Conservation (phyloP, 2,797 vertebrate genomes). For the Acipenser transmontanus region DNA sequence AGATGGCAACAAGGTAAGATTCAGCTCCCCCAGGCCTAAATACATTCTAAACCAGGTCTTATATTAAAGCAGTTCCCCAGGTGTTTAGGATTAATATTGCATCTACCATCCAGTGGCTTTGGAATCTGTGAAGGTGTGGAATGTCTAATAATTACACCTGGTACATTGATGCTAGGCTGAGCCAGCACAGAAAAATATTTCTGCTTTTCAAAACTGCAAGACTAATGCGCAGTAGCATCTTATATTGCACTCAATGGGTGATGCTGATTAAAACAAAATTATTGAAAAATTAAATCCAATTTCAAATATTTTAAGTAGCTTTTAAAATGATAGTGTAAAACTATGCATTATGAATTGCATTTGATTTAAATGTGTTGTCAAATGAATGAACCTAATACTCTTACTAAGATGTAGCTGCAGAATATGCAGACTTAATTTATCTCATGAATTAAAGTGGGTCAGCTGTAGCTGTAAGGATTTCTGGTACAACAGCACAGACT, state of each 20-base stretch:
- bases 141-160: too few relatives aligned
- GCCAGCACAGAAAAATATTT: too few relatives aligned
- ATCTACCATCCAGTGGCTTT: too few relatives aligned
- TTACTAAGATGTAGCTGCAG: not conserved
- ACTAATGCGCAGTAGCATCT: not conserved
- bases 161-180: too few relatives aligned
- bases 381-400: not conserved
- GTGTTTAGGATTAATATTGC: too few relatives aligned
- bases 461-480: constrained; percentile 31
- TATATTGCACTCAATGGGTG: not conserved
- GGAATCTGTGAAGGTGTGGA: too few relatives aligned
- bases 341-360: not conserved
- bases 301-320: not conserved
- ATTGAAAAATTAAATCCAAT: not conserved
- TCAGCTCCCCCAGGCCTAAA: too few relatives aligned
- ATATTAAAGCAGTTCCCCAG: too few relatives aligned
- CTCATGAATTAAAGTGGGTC: constrained; percentile 46
- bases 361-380: not conserved
- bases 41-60: too few relatives aligned
- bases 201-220: not conserved
- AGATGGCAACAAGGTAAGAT: too few relatives aligned
- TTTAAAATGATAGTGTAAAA: not conserved
- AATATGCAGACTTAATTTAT: constrained; percentile 29
- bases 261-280: too few relatives aligned
- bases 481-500: constrained; percentile 80